Base-by-base conservation (phyloP, 2,888 invertebrate genomes). In the Ormia ochracea region DNA sequence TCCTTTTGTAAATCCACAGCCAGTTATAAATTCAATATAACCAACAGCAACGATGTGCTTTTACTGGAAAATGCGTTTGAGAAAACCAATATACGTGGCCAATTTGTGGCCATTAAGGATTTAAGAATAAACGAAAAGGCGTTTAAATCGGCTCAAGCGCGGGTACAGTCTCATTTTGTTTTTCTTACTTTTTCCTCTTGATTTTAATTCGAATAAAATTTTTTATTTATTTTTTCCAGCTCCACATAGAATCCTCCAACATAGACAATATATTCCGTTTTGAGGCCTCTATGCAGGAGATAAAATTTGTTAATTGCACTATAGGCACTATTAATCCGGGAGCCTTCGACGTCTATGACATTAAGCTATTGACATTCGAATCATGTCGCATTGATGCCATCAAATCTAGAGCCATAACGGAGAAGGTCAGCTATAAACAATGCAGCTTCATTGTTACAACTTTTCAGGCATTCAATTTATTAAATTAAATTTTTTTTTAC, bases 291-390 rank as follows among this genome's bases (percentile, higher is more conserved):
- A 83, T 90, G 73, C 86, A 86, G 28, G 87, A 87, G 70, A 87
- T 90, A 4, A 84, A 81, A 17, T 88, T 89, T 45, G 83, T 81
- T 36, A 86, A 87, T 68, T 88, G 88, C 69, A 85, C 77, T 9
- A 90, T 90, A 41, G 85, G 84, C 7, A 85, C 78, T 2, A 85
- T 90, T 9, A 84, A 85, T 50, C 81, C 83, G 2, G 83, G 84
- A 3, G 87, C 90, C 4, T 90, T 90, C 72, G 87, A 90, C 83
- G 88, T 89, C n/a, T 85, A 87, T 33, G 85, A 83, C 4, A 88
- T 90, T 58, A 85, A 86, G 78, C 85, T 87, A 45, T 86, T 90
- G 10, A 82, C 82, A 2, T 89, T 90, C 59, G 85, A 88, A 43
- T 81, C 85, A 9, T 89, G 89, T 77, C 84, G 84, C 58, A 90